Base-by-base conservation (phyloP, 2,888 invertebrate species). In the Acrobasis consociella region DNA sequence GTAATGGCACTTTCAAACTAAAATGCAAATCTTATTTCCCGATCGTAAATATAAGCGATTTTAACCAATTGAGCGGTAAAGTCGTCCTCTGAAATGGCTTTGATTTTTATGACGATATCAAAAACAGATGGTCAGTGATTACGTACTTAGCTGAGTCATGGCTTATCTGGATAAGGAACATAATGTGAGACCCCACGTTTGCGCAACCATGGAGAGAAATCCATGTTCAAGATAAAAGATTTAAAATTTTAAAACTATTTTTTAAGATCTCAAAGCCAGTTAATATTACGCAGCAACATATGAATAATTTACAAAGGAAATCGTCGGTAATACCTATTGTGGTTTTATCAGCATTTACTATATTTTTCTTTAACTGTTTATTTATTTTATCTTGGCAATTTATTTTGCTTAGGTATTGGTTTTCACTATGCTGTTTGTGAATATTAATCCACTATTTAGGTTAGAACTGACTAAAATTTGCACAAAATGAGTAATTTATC, bases 121-220 rank as follows among this genome's bases (percentile, higher is more conserved):
- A 79, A 81, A 89, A 82, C 89, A 90, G 86, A 90, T 91, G 89
- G 89, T 83, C 80, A 77, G 71, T 73, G 81, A 82, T 86, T 83
- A 78, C 78, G 77, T 72, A 75, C 77, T 78, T 84, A 86, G 77
- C 42, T 89, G 89, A 90, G 73, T 87, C 88, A 89, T 77, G 72
- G 72, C 79, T 86, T 86, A 84, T 83, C 87, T 86, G 79, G 80
- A 78, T 83, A 83, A 83, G 81, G 77, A 78, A 83, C 81, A 84
- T 84, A 79, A 82, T 77, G 77, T 71, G 73, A 80, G 72, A 79
- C 74, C 75, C 71, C 65, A 69, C 75, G 71, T 80, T 83, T 80
- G 76, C 74, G 76, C 71, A 80, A 77, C 63, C 64, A 69, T 66
- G 63, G 70, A 64, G 60, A 66, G 68, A 71, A 67, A 64, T 66